Evolutionary conservation across 2,113 vertebrate genomes (phyloP), one percentile per base, ranked within the genome.

Genomic region (Zootoca vivipara): DNA sequence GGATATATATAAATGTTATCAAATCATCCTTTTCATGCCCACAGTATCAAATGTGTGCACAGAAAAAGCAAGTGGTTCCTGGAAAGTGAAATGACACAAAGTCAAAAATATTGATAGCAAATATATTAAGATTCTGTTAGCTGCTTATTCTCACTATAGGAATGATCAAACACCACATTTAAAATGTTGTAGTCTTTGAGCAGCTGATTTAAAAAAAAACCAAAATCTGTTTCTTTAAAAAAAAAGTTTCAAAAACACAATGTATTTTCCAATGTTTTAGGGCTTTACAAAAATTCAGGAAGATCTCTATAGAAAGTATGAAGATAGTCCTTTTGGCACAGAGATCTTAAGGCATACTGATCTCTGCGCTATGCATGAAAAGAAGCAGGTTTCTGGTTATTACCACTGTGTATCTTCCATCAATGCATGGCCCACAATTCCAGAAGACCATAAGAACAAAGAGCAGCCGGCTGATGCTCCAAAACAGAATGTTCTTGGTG

Each of bases 351-450:
- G 46, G 33, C 89, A 65, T 73, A 92, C 92, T 84, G 95, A 95
- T 87, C 95, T 96, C 28, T 96, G 95, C 24, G 94, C 95, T 58
- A 95, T 95, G 95, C 93, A 52, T 24, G 95, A 95, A 83, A 94
- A 95, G 88, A 91, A 94, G 75, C 94, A 95, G 69, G 75, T 93
- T 65, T 95, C 95, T 91, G 94, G 91, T 33, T 96, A 91, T n/a
- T 93, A 94, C 56, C 77, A 90, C 0, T 95, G 92, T 0, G 95
- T 95, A 70, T 93, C 84, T 16, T 95, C 93, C 40, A 90, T 93
- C 62, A 26, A 73, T 1, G 74, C 95, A 91, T 65, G 46, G 10
- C 73, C 73, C 4, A 1, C 4, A 0, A 16, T 6, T 35, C 69
- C 0, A 2, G 83, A 91, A 85, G 72, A 83, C 56, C 74, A 72